phyloP scores from a whole-genome alignment of 2,888 invertebrate genomes.

The Diarsia rubi region DNA sequence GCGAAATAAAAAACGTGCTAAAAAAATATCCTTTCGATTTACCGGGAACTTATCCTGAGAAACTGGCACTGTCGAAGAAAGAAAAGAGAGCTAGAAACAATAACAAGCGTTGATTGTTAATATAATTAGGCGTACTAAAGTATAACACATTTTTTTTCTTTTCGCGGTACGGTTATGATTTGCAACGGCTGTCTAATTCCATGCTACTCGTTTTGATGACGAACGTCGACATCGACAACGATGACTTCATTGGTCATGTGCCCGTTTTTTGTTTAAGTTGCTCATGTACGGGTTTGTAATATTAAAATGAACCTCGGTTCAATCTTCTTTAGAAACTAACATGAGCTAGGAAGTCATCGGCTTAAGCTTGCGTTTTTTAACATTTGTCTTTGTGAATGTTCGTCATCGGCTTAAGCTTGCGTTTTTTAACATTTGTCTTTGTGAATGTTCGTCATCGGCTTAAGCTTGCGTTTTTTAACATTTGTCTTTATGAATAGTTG shows the following conservation, averaged over 20 bases:
- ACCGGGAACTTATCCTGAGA: background rate
- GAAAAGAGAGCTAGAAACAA: conserved; percentile 6
- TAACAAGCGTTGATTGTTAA: background rate
- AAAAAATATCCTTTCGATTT: background rate
- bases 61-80: background rate
- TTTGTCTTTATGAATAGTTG: background rate
- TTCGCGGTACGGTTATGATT: conserved; percentile 34
- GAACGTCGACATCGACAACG: conserved; percentile 48
- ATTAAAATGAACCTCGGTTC: conserved; percentile 30
- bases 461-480: background rate
- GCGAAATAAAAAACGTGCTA: background rate
- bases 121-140: background rate
- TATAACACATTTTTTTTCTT: background rate
- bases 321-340: conserved; percentile 17
- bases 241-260: conserved; percentile 71
- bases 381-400: background rate
- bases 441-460: background rate
- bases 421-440: background rate
- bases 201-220: conserved; percentile 63
- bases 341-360: background rate
- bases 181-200: conserved; percentile 46
- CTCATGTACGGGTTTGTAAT: conserved; percentile 55
- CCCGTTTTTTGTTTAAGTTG: conserved; percentile 63
- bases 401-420: background rate
- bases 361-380: background rate